Conservation (phyloP, 2,888 invertebrate species). For the Microctonus brassicae region DNA sequence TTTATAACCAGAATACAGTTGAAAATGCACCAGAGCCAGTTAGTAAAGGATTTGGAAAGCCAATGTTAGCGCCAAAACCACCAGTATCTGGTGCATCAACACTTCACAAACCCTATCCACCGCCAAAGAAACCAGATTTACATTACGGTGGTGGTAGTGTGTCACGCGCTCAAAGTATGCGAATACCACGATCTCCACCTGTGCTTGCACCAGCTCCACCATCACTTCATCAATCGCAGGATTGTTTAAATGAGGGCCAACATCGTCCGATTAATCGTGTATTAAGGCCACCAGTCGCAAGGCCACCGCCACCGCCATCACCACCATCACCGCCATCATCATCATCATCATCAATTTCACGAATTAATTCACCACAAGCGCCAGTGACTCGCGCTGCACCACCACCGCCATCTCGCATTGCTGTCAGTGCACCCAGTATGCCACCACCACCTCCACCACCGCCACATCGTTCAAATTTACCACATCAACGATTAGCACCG, state of each 20-base stretch:
- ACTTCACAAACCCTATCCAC: conserved; percentile 74
- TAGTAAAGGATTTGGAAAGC: conserved; percentile 75
- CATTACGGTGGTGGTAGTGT: conserved; percentile 71
- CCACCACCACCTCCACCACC: conserved; percentile 67
- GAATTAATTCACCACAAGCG: conserved; percentile 25
- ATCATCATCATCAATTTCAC: conserved; percentile 25
- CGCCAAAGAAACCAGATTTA: conserved; percentile 76
- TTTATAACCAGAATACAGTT: conserved; percentile 27
- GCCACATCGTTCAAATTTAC: conserved; percentile 58
- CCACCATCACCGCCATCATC: conserved; percentile 51
- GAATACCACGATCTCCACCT: conserved; percentile 80
- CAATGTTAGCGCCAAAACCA: conserved; percentile 87
- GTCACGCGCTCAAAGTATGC: conserved; percentile 86
- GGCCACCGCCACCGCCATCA: conserved; percentile 74
- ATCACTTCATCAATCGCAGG: conserved; percentile 73
- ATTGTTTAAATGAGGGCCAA: conserved; percentile 67
- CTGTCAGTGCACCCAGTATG: conserved; percentile 62
- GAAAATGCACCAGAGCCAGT: conserved; percentile 25
- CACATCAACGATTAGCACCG: conserved; percentile 50
- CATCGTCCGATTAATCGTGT: conserved; percentile 70
- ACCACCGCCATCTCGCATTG: conserved; percentile 62
- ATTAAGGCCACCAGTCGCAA: conserved; percentile 73
- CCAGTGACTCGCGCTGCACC: conserved; percentile 60
- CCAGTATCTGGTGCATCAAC: conserved; percentile 69
- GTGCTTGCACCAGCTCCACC: conserved; percentile 72